These are phyloP conservation scores for Poecilia latipinna DNA, from an alignment of 2,113 vertebrate genomes.

Conservation along the genomic window DNA sequence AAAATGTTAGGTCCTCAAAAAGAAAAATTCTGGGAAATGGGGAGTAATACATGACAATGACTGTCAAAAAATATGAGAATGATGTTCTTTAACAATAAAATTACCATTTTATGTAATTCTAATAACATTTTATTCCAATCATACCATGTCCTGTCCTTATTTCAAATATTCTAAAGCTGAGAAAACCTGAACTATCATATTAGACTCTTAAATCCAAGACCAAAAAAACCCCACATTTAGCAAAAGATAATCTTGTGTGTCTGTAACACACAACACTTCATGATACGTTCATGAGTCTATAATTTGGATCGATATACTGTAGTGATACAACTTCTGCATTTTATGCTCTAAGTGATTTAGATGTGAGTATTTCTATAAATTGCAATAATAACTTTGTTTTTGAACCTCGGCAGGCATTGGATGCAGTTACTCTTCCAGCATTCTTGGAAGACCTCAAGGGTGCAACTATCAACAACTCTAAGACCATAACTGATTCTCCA, in stretches of 20 bases:
- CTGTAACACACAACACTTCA: too few species aligned
- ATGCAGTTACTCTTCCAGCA: background rate
- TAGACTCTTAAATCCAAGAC: too few species aligned
- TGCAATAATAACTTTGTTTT: background rate
- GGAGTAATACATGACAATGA: background rate
- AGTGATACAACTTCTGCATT: background rate
- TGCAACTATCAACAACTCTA: fast-evolving
- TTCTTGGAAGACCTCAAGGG: conserved; percentile 26
- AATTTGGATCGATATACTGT: background rate
- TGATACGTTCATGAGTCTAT: background rate
- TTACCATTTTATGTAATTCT: too few species aligned
- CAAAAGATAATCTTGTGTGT: too few species aligned
- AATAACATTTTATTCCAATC: too few species aligned
- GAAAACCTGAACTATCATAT: too few species aligned
- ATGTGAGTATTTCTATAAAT: background rate
- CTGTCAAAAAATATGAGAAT: background rate
- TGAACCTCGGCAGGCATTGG: conserved; percentile 26
- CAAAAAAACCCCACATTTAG: too few species aligned
- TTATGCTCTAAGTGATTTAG: background rate
- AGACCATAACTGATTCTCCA: conserved; percentile 24
- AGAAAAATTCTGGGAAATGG: background rate
- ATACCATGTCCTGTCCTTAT: too few species aligned
- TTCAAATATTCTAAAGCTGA: too few species aligned
- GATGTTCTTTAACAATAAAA: background rate
- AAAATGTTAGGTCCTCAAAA: background rate